Evolutionary conservation across 2,888 invertebrate genomes (phyloP), one percentile per base, ranked within the genome.

Genomic region (Eupelmus urozonus): DNA sequence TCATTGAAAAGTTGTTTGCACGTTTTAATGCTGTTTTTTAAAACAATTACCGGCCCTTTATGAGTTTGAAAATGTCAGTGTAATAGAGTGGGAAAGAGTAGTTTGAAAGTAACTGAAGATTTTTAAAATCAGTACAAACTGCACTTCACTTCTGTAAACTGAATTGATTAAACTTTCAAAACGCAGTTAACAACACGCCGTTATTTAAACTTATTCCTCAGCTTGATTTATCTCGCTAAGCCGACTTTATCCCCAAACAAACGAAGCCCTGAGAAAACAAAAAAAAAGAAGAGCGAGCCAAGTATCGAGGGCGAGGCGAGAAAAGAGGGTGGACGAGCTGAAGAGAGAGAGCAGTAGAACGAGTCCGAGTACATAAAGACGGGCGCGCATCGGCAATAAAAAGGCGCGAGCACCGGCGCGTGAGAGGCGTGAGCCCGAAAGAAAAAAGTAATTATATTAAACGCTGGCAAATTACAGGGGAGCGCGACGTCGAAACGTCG

Each of bases 371-470:
- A 25, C 34, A 34, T 16, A 7, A 2, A 4, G 18, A 29, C 16
- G n/a, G 25, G 23, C 13, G 11, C 18, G 16, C 5, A 13, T 5
- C 1, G 40, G 25, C 45, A 25, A 65, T 65, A 65, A 65, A 65
- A 65, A 29, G 20, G 20, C 16, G 20, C 16, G 11, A 53, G 45
- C 4, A 45, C 34, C 34, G 34, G 3, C 34, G 34, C 34, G 9
- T 2, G 45, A 20, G 3, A 53, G 20, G 18, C 20, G 49, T 49
- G 34, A n/a, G 20, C 42, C 27, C 62, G 78, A 79, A 82, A 84
- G 81, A 83, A 85, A 84, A 85, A 87, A 85, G 82, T 85, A 86
- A 86, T 87, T 85, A 85, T 83, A 85, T 85, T 84, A 84, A 86
- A 85, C 83, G 85, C 84, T 81, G 83, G 74, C 76, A 85, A 86